Base-by-base conservation (phyloP, 1,140 invertebrate genomes). In the Heliconius congener region DNA sequence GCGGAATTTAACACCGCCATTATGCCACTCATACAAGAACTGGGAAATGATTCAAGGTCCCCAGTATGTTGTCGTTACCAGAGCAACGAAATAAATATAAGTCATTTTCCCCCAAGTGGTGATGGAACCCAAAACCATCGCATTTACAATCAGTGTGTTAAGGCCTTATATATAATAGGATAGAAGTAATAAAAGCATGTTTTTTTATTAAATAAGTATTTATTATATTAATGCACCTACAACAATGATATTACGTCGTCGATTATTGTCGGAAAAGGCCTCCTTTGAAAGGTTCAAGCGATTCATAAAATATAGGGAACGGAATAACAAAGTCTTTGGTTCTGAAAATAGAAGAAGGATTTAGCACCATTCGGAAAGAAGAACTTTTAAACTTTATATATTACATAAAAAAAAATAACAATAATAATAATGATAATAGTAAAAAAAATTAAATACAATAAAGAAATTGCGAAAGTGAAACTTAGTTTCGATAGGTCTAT, bases 161-260 rank as follows among this genome's bases (percentile, higher is more conserved):
- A 57, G 19, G n/a, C 18, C 50, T 52, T 57, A 57, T 3, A 23
- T 27, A 6, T 23, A 3, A 66, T 8, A 70, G 73, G 73, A 52
- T 81, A 71, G 74, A 85, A 16, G 1, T 84, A 85, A 86, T 81
- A 81, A 87, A 81, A 81, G 57, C 55, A n/a, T n/a, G 71, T 76
- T 72, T 80, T 52, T 88, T 90, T 89, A 91, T 93, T 93, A 93
- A 93, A 93, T 93, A 93, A 84, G 86, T 89, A 93, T 91, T 93
- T 94, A 94, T 93, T 93, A 91, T 88, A 91, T 90, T 92, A 94
- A 90, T 92, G 91, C 92, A 94, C 90, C 90, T 93, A 92, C 88
- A 89, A 91, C 90, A 93, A 91, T 86, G 79, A 90, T 88, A 83
- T 79, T 66, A 84, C 83, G 39, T 42, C 42, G 55, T 27, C 39